A percentile compares a stretch with the other conserved stretches of the same genome.
Evolutionary conservation across 1,140 invertebrate genomes (phyloP).

Genomic region (Plectrocnemia conspersa): DNA sequence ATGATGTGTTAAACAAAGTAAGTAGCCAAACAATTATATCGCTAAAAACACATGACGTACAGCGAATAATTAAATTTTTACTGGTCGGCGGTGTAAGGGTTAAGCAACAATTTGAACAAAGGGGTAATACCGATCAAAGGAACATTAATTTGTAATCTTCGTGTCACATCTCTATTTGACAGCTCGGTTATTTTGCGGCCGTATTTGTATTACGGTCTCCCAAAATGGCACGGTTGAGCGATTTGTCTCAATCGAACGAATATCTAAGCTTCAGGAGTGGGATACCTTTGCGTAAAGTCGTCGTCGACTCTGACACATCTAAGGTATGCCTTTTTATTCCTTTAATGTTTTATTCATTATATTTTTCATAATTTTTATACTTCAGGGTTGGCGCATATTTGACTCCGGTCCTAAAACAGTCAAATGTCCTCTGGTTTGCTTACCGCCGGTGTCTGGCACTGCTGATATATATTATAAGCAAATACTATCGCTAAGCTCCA

Average conservation of each 20-base stretch:
- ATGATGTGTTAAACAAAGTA: no score
- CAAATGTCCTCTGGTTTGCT: constrained; percentile 74
- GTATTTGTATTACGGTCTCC: no score
- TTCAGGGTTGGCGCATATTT: constrained; percentile 79
- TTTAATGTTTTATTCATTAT: constrained; percentile 7
- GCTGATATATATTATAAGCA: constrained; percentile 86
- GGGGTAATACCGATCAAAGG: no score
- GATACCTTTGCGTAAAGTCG: constrained; percentile 73
- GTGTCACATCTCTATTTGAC: no score
- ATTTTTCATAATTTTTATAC: constrained; percentile 33
- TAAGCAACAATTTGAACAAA: no score
- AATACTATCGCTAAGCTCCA: constrained; percentile 69
- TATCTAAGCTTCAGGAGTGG: constrained; percentile 83
- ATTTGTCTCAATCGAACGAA: constrained; percentile 71
- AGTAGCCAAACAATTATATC: no score
- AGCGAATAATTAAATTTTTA: no score
- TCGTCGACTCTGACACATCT: constrained; percentile 71
- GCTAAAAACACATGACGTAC: no score
- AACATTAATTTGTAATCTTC: no score
- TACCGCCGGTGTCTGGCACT: constrained; percentile 84
- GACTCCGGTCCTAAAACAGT: constrained; percentile 80
- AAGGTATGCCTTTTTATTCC: constrained; percentile 54
- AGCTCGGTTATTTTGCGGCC: no score
- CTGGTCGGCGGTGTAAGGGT: no score
- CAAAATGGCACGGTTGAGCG: constrained; percentile 63